phyloP scores from a whole-genome alignment of 2,888 invertebrate species.

The Blera fallax region DNA sequence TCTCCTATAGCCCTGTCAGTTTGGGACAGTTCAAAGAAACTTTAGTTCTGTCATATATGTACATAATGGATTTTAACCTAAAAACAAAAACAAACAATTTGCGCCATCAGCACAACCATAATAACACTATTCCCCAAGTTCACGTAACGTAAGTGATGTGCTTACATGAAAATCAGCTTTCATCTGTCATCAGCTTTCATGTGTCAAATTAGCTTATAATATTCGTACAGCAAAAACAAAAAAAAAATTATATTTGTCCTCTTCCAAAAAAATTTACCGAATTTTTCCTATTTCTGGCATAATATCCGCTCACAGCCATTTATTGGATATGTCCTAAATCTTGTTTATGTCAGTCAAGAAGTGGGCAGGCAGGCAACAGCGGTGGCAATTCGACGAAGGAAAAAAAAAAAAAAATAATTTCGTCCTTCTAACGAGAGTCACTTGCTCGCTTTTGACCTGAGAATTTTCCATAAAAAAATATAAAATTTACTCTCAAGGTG shows the following conservation, averaged over 20 bases:
- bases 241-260: neutral
- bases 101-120: neutral
- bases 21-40: no score
- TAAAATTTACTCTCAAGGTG: neutral
- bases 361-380: neutral
- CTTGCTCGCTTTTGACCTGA: neutral
- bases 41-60: no score
- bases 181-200: constrained; percentile 20
- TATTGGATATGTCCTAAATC: constrained; percentile 25
- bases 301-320: constrained; percentile 10
- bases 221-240: neutral
- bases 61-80: neutral
- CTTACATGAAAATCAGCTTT: constrained; percentile 25
- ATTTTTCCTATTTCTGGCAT: neutral
- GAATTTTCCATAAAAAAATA: neutral
- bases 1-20: no score
- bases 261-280: neutral
- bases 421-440: neutral
- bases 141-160: neutral
- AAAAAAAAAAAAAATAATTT: neutral
- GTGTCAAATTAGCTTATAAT: constrained; percentile 28
- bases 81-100: neutral
- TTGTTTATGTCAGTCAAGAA: constrained; percentile 40
- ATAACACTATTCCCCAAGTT: neutral
- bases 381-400: neutral